Evolutionary conservation across 2,113 vertebrate genomes (phyloP).

Genomic region (Alaudala cheleensis): DNA sequence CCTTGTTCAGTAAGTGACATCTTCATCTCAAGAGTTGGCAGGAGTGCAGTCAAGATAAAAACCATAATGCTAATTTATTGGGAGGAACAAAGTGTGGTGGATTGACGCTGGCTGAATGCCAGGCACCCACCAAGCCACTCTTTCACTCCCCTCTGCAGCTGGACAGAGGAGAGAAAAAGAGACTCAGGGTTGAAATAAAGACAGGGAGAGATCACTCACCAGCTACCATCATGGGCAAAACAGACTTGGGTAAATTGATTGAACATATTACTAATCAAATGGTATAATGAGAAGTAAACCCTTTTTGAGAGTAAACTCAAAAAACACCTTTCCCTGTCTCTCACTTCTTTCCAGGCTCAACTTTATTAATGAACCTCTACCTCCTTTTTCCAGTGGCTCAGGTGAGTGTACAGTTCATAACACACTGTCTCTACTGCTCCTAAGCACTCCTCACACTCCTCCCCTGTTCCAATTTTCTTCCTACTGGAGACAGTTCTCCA

Average conservation of each 20-base stretch:
- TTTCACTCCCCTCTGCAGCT: not conserved
- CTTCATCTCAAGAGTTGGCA: not conserved
- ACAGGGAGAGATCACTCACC: not conserved
- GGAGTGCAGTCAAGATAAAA: not conserved
- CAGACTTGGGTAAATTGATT: not conserved
- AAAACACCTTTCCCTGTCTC: not conserved
- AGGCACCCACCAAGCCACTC: not conserved
- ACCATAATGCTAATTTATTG: accelerated
- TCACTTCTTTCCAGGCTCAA: not conserved
- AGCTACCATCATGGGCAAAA: not conserved
- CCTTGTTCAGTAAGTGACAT: not conserved
- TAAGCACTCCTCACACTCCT: not conserved
- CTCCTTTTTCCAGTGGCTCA: not conserved
- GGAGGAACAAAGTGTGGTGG: not conserved
- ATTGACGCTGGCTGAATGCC: not conserved
- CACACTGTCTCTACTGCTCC: not conserved
- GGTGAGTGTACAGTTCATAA: not conserved
- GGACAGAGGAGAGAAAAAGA: not conserved
- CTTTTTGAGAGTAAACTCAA: too few relatives aligned
- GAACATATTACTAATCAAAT: not conserved
- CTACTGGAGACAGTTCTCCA: not conserved
- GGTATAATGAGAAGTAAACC: not conserved
- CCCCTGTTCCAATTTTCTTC: not conserved
- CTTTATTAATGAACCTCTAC: not conserved
- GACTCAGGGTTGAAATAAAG: not conserved